Evolutionary conservation across 2,888 invertebrate genomes (phyloP).

Genomic region (Papilio elwesi): DNA sequence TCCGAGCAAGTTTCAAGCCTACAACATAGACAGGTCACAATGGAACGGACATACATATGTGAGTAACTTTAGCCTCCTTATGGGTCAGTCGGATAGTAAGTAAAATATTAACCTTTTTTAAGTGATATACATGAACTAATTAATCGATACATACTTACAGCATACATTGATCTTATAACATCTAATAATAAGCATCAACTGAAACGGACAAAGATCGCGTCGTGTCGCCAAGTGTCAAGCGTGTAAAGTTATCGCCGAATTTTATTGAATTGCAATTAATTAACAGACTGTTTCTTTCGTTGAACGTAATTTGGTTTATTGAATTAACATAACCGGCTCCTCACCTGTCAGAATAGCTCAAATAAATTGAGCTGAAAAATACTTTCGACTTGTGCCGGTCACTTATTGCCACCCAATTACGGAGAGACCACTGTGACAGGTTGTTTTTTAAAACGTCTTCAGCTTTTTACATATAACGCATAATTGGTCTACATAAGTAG

Average conservation of each 20-base stretch:
- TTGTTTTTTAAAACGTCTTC: not conserved
- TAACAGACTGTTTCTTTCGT: constrained; percentile 3
- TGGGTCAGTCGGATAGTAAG: too few species aligned
- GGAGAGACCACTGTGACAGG: not conserved
- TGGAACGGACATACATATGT: too few species aligned
- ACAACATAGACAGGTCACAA: too few species aligned
- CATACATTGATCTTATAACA: not conserved
- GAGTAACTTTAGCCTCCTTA: too few species aligned
- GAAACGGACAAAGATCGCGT: not conserved
- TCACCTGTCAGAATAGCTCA: not conserved
- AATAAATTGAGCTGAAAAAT: not conserved
- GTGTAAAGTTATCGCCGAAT: constrained; percentile 7
- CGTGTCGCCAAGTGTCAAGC: not conserved
- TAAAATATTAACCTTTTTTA: too few species aligned
- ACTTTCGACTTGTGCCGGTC: not conserved
- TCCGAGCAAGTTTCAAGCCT: too few species aligned
- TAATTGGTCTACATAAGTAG: constrained; percentile 15
- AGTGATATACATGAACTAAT: too few species aligned
- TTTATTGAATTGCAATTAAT: constrained; percentile 4
- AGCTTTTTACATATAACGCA: not conserved
- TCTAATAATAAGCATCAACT: not conserved
- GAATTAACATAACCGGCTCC: constrained; percentile 10
- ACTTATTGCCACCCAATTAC: not conserved
- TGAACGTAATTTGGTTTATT: constrained; percentile 4
- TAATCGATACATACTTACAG: too few species aligned